Base-by-base conservation (phyloP, 2,888 invertebrate genomes). In the Idaea straminata region DNA sequence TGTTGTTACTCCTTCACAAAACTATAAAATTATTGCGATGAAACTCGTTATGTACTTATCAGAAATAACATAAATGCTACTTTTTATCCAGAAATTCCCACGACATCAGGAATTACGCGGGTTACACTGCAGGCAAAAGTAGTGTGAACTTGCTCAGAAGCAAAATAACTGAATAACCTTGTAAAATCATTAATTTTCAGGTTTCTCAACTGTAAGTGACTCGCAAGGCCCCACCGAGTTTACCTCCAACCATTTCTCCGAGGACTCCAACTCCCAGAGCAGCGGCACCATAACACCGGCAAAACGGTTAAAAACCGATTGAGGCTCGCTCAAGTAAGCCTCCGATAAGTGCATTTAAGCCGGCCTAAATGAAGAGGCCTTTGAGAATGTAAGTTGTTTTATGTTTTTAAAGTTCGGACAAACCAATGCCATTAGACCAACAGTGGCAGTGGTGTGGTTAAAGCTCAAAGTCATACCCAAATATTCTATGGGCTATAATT, bases 131-230 rank as follows among this genome's bases (percentile, higher is more conserved):
- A 25, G 25, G 25, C 25, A 25, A 3, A 25, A 25, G 25, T 25
- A 25, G 25, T 25, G 25, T 25, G 25, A 25, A 25, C 25, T 25
- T 25, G 25, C 25, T 25, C 25, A 25, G 25, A 25, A 3, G 25
- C 25, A 25, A 25, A 25, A 25, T 25, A 25, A 25, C 25, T 3
- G n/a, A n/a, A n/a, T n/a, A 25, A 25, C 25, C 25, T 25, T 25
- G 25, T 25, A 25, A 25, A 25, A 47, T 57, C 25, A 62, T 36
- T 62, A 59, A 25, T 38, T 88, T 91, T 10, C 85, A 97, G 97
- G 97, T 93, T 97, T 97, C 85, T 98, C 97, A 16, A 96, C 97
- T 74, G 97, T 97, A 6, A 97, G 97, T 83, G 98, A 98, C 87
- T 97, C 97, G 0, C 97, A 97, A 88, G 97, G 97, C 15, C 95